Evolutionary conservation across 1,140 invertebrate genomes (phyloP).

Genomic region (Thaumetopoea pityocampa): DNA sequence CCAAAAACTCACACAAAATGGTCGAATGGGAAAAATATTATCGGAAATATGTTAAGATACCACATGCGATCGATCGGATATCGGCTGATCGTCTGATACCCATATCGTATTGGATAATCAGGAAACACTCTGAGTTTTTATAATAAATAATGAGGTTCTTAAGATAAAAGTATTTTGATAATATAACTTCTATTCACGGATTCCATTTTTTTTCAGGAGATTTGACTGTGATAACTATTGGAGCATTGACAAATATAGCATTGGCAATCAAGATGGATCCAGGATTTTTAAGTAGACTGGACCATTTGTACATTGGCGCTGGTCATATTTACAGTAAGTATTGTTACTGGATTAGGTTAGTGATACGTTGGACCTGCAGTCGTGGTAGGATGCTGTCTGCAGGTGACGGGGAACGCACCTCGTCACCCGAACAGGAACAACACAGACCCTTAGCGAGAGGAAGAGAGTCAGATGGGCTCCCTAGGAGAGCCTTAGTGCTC

Average conservation of each 20-base stretch:
- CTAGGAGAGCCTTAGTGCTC: too few species aligned
- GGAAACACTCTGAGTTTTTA: background rate
- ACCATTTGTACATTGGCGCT: conserved; percentile 47
- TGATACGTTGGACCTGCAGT: too few species aligned
- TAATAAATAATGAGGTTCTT: background rate
- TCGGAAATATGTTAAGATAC: background rate
- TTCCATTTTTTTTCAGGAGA: conserved; percentile 35
- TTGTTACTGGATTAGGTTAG: too few species aligned
- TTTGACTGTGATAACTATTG: conserved; percentile 37
- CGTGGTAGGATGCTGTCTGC: too few species aligned
- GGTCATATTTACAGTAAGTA: conserved; percentile 47
- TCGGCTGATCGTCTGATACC: background rate
- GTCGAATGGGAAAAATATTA: too few species aligned
- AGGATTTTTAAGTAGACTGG: conserved; percentile 33
- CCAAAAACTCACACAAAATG: too few species aligned
- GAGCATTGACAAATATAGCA: conserved; percentile 53
- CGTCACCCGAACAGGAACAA: too few species aligned
- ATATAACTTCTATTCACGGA: background rate
- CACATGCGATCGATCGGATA: background rate
- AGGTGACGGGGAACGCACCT: too few species aligned
- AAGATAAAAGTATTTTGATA: background rate
- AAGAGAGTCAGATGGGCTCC: too few species aligned
- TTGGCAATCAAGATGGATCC: conserved; percentile 46
- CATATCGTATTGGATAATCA: background rate
- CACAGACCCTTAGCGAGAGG: too few species aligned